These are phyloP conservation scores for Tineola bisselliella DNA, from an alignment of 2,888 invertebrate species.

Conservation along the genomic window DNA sequence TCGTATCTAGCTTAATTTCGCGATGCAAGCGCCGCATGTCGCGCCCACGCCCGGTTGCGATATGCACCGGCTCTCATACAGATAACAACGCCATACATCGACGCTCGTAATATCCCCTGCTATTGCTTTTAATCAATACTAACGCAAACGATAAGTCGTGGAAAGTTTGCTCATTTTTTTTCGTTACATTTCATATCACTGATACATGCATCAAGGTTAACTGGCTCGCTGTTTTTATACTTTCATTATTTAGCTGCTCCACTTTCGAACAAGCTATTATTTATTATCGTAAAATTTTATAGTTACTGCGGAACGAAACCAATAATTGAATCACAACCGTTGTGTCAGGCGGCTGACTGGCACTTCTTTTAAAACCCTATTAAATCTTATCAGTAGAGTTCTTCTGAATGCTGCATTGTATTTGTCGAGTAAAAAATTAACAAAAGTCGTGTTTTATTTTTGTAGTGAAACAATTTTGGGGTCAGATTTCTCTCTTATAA, in stretches of 20 bases:
- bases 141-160: conserved; percentile 1
- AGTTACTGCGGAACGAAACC: conserved; percentile 14
- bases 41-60: conserved; percentile 7
- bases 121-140: conserved; percentile 4
- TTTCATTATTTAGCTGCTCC: conserved; percentile 4
- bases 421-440: no score
- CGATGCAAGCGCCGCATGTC: conserved; percentile 10
- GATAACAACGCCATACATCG: conserved; percentile 3
- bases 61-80: conserved; percentile 12
- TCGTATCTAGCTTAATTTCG: conserved; percentile 4
- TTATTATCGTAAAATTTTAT: conserved; percentile 9
- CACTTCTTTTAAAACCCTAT: background rate
- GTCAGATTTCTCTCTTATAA: conserved; percentile 57
- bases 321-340: conserved; percentile 16
- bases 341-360: background rate
- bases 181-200: background rate
- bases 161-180: background rate
- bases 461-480: background rate
- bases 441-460: background rate
- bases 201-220: background rate
- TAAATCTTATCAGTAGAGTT: background rate
- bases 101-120: background rate
- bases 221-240: background rate
- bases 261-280: background rate
- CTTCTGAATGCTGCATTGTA: no score